Evolutionary conservation across 2,888 invertebrate genomes (phyloP), one percentile per base, ranked within the genome.

Genomic region (Idaea biselata): DNA sequence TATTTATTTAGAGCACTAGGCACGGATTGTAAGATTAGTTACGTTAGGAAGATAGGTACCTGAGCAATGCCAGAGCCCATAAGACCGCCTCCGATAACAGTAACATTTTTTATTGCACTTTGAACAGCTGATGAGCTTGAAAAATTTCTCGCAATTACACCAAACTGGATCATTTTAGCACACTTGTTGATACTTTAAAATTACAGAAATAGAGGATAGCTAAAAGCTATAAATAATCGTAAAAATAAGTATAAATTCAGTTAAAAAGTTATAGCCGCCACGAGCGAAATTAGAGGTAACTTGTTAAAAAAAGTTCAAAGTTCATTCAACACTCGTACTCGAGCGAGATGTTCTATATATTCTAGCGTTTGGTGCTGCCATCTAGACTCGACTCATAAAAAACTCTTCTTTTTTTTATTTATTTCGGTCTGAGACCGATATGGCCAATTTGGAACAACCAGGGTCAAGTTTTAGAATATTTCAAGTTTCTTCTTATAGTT

Each of bases 31-130:
- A 32, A 32, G 32, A 32, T 44, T 44, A 14, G 7, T 44, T 6
- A 44, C 2, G 44, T 8, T 7, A 44, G 11, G 0, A 8, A 44
- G 44, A 11, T 44, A 44, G 78, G 76, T 90, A 97, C 97, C 94
- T 98, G 97, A 58, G 97, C 97, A 74, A 98, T 97, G 60, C 98
- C 97, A 58, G 96, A 95, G 4, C 97, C 97, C 97, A 98, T 97
- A 7, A 97, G 90, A 6, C 97, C 97, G 55, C 97, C 96, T n/a
- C 97, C 97, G 73, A 97, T 95, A 59, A 97, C 94, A 1, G 97
- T 96, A 18, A 97, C 95, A 85, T 95, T 95, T 83, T 96, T 96
- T 60, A 97, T 95, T n/a, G 89, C 88, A 76, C 94, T 94, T 73
- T 83, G 78, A 59, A 77, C 69, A 18, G 84, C 76, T 1, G 83